A percentile compares a stretch with the other conserved stretches of the same genome.
Conservation (phyloP, 53 echinoderm and acorn worm species). For the Patiria pectinifera region DNA sequence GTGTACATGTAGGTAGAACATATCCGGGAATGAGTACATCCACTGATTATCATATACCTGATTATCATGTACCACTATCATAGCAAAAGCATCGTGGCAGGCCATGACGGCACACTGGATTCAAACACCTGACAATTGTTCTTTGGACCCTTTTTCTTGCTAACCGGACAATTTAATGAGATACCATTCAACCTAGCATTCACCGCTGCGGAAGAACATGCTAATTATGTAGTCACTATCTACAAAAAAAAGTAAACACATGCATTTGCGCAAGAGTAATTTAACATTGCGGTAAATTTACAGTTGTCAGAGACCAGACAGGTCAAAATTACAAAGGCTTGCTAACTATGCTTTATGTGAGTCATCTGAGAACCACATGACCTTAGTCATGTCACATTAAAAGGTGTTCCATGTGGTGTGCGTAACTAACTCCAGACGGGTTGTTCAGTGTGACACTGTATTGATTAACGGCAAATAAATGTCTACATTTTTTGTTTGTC, state of each 20-base stretch:
- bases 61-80: neutral
- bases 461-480: neutral
- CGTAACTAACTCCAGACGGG: neutral
- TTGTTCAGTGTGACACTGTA: neutral
- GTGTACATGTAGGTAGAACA: neutral
- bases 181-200: neutral
- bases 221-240: neutral
- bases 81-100: neutral
- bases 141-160: constrained; percentile 28
- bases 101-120: neutral
- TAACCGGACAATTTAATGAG: constrained; percentile 10
- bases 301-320: constrained; percentile 37
- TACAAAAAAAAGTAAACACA: constrained; percentile 1
- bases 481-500: neutral
- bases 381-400: constrained; percentile 4
- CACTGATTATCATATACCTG: neutral
- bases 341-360: constrained; percentile 25
- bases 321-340: constrained; percentile 32
- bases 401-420: constrained; percentile 13
- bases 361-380: constrained; percentile 60
- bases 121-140: neutral
- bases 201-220: neutral
- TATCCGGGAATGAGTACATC: neutral
- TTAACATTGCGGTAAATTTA: constrained; percentile 7
- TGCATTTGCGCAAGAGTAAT: neutral